phyloP scores from a whole-genome alignment of 2,888 invertebrate species.

The Heliconius sara region DNA sequence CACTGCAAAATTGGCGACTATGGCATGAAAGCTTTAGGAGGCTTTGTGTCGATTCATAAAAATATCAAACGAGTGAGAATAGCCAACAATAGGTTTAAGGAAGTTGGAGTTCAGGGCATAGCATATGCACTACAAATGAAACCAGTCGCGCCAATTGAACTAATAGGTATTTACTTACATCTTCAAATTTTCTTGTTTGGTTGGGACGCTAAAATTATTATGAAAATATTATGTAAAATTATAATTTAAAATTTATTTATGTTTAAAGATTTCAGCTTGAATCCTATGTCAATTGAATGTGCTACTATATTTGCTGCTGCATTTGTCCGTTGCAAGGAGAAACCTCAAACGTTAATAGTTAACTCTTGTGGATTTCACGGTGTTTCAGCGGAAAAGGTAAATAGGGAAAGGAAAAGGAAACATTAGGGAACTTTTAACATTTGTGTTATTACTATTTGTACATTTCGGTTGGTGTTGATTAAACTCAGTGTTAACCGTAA shows the following conservation, averaged over 20 bases:
- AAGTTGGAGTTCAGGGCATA: slow-evolving; percentile 80
- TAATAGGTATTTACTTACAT: slow-evolving; percentile 61
- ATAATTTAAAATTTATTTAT: too few relatives aligned
- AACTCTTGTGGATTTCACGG: slow-evolving; percentile 83
- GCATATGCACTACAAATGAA: slow-evolving; percentile 81
- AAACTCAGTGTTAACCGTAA: too few relatives aligned
- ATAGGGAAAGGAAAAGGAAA: too few relatives aligned
- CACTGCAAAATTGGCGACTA: slow-evolving; percentile 86
- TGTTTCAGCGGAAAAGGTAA: slow-evolving; percentile 78
- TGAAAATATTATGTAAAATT: too few relatives aligned
- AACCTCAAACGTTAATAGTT: slow-evolving; percentile 82
- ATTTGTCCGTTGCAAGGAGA: slow-evolving; percentile 81
- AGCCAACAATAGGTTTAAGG: slow-evolving; percentile 83
- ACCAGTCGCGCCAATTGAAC: slow-evolving; percentile 75
- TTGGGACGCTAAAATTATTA: not conserved
- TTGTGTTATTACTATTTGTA: too few relatives aligned
- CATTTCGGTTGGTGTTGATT: too few relatives aligned
- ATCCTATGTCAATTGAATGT: slow-evolving; percentile 85
- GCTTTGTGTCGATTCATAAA: slow-evolving; percentile 77
- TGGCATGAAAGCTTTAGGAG: slow-evolving; percentile 86
- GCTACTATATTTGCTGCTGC: slow-evolving; percentile 84
- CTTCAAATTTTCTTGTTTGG: not conserved
- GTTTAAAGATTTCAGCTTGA: slow-evolving; percentile 82
- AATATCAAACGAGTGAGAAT: slow-evolving; percentile 79
- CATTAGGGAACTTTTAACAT: too few relatives aligned